Evolutionary conservation across 2,113 vertebrate species (phyloP).

Genomic region (Orthochromis indermauri): DNA sequence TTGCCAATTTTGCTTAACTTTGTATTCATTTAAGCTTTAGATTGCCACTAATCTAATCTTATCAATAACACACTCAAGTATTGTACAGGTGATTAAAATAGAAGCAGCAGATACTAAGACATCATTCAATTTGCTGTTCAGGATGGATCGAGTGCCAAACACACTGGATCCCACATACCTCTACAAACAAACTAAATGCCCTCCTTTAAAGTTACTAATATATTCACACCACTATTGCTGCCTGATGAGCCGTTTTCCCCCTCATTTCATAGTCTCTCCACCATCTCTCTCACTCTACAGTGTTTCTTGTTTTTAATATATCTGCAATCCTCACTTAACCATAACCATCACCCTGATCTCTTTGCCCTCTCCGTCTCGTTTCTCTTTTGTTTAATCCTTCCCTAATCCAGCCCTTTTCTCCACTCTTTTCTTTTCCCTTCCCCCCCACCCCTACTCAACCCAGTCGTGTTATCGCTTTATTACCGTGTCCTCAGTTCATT

Average conservation of each 20-base stretch:
- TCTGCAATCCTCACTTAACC: background rate
- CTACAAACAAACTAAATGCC: background rate
- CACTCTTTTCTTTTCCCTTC: background rate
- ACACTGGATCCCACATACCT: background rate
- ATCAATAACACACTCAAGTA: background rate
- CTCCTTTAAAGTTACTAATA: background rate
- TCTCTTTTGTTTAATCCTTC: background rate
- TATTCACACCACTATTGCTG: background rate
- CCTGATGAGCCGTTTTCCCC: background rate
- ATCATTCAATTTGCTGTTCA: background rate
- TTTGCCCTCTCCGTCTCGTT: background rate
- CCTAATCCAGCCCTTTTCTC: background rate
- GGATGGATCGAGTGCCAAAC: accelerated
- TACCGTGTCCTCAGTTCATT: constrained; percentile 31
- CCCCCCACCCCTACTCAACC: background rate
- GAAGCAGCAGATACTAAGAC: background rate
- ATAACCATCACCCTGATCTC: background rate
- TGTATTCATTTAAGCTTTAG: background rate
- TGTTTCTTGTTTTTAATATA: background rate
- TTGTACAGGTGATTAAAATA: background rate
- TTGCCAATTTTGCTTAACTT: background rate
- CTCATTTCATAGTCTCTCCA: background rate
- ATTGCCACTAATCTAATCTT: background rate
- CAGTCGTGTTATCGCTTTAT: constrained; percentile 32
- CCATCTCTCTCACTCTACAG: background rate